phyloP scores from a whole-genome alignment of 2,797 vertebrate species.

The Molossus alvarezi region DNA sequence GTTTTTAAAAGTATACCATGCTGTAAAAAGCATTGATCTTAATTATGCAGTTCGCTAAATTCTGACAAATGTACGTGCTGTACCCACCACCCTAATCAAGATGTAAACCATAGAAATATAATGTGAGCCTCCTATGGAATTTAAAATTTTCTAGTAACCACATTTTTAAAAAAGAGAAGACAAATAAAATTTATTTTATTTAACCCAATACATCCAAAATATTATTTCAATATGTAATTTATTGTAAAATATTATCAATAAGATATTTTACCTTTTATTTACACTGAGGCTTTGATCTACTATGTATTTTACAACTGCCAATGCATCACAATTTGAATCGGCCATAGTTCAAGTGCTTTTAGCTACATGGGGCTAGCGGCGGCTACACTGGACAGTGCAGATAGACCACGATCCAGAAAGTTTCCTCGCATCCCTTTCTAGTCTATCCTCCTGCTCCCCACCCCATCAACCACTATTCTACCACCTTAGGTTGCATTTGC shows the following conservation, averaged over 20 bases:
- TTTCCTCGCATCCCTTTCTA: not conserved
- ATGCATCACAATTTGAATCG: not conserved
- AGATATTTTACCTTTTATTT: not conserved
- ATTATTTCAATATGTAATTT: conserved; percentile 24
- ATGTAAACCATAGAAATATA: not conserved
- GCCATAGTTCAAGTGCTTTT: not conserved
- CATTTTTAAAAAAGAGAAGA: not conserved
- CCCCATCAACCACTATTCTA: not conserved
- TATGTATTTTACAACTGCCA: not conserved
- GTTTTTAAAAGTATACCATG: conserved; percentile 55
- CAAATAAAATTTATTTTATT: conserved; percentile 53
- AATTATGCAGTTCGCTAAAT: not conserved
- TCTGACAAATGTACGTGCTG: not conserved
- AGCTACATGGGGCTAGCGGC: not conserved
- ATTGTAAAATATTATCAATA: conserved; percentile 44
- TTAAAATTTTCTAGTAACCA: conserved; percentile 40
- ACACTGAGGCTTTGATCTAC: not conserved
- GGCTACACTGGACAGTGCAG: not conserved
- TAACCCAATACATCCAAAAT: conserved; percentile 39
- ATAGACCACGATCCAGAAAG: not conserved
- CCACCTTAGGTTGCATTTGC: not conserved
- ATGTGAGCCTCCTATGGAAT: not conserved
- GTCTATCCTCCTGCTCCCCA: not conserved
- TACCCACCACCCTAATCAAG: not conserved
- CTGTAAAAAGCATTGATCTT: conserved; percentile 3